Evolutionary conservation across 2,113 vertebrate genomes (phyloP).

Genomic region (Chionodraco myersi): DNA sequence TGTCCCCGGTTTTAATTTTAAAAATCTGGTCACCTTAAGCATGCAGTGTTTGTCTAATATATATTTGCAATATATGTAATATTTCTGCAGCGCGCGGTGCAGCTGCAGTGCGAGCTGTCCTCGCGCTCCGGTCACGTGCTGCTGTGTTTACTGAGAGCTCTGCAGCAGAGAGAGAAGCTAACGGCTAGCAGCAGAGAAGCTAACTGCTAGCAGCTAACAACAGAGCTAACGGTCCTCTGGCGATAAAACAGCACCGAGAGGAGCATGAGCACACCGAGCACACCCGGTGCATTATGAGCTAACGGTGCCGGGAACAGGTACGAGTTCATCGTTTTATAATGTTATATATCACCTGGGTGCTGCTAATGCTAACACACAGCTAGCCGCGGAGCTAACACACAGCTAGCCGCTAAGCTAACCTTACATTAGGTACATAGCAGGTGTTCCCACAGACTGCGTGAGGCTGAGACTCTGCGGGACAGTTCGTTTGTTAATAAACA

Average conservation of each 20-base stretch:
- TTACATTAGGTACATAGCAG: background rate
- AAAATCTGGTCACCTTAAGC: too few relatives aligned
- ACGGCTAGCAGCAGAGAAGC: background rate
- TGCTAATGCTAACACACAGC: constrained; percentile 18
- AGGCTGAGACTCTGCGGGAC: background rate
- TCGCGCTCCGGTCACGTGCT: constrained; percentile 44
- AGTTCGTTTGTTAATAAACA: too few relatives aligned
- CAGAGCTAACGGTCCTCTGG: background rate
- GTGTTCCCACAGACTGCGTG: too few relatives aligned
- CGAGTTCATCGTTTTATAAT: too few relatives aligned
- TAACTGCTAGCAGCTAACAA: constrained; percentile 15
- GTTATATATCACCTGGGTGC: background rate
- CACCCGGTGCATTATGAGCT: constrained; percentile 26
- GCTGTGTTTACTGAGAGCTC: constrained; percentile 9
- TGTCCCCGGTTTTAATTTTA: too few relatives aligned
- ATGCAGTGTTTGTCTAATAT: too few relatives aligned
- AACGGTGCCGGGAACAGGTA: constrained; percentile 39
- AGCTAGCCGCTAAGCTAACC: background rate
- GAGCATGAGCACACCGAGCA: background rate
- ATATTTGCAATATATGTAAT: too few relatives aligned
- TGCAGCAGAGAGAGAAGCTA: background rate
- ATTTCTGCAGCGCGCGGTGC: background rate
- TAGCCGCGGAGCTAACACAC: background rate
- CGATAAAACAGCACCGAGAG: background rate
- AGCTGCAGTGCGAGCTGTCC: background rate